These are phyloP conservation scores for Calephelis nemesis DNA, from an alignment of 1,140 invertebrate species.

Conservation along the genomic window DNA sequence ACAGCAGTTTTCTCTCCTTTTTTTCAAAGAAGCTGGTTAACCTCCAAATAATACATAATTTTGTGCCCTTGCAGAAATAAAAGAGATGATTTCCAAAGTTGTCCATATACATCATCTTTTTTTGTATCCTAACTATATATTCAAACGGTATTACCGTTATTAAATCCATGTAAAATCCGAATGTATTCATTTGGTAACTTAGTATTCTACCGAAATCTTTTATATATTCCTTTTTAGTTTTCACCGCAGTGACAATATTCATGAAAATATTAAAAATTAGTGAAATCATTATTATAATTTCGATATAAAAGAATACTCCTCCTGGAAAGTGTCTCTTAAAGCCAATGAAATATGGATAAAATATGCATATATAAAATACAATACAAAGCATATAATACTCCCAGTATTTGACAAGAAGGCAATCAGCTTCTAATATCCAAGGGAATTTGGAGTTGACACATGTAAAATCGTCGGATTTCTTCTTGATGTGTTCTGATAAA, in stretches of 20 bases:
- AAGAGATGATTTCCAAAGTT: conserved; percentile 61
- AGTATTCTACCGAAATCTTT: conserved; percentile 55
- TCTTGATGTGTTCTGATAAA: conserved; percentile 66
- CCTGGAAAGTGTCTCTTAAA: conserved; percentile 51
- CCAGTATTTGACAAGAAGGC: conserved; percentile 64
- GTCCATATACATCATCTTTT: conserved; percentile 48
- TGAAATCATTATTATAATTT: conserved; percentile 57
- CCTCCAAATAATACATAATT: conserved; percentile 67
- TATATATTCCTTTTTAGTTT: conserved; percentile 64
- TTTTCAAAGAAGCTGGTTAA: conserved; percentile 65
- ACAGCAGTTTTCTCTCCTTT: conserved; percentile 55
- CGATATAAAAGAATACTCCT: conserved; percentile 49
- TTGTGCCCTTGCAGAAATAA: conserved; percentile 65
- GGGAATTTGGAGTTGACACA: conserved; percentile 57
- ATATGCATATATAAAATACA: conserved; percentile 54
- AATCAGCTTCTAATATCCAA: conserved; percentile 63
- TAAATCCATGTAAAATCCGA: conserved; percentile 71
- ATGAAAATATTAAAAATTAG: conserved; percentile 57
- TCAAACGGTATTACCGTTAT: conserved; percentile 68
- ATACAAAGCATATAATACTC: conserved; percentile 56
- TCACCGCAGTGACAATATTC: conserved; percentile 55
- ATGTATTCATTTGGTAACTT: conserved; percentile 59
- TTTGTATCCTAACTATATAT: conserved; percentile 64
- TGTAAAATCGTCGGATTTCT: conserved; percentile 51
- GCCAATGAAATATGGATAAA: conserved; percentile 67